Base-by-base conservation (phyloP, 2,113 vertebrate genomes). In the Eudorcas thomsonii region DNA sequence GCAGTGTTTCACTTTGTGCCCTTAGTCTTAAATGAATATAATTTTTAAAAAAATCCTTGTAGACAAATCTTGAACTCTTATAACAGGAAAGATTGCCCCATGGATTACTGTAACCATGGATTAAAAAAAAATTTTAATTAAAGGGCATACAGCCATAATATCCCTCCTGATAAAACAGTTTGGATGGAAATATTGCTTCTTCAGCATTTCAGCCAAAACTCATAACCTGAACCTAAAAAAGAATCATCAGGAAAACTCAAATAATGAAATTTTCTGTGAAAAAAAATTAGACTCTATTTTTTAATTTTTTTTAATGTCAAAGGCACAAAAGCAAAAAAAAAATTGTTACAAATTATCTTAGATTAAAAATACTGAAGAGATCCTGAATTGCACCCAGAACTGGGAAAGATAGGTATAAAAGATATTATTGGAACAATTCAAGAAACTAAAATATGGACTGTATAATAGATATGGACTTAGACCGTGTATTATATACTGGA, bases 1-100 rank as follows among this genome's bases (percentile, higher is more conserved):
- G 4, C 0, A 59, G 12, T 90, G 26, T 62, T 33, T 74, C 21
- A 84, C 19, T 78, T 4, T 45, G 55, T 81, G 45, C 1, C 7
- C 15, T 59, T 81, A 88, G 17, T 59, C 33, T 84, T 93, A 13
- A 9, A 48, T 57, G 52, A 26, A 85, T 6, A 64, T 54, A 57
- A 23, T 43, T 7, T 0, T 7, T 0, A 2, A 10, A 45, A 52
- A 62, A 59, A 77, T 23, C 19, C 78, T 11, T 25, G 8, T 3
- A 55, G 19, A 57, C 28, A 84, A 95, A 81, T 57, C 33, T 23
- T 88, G 19, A 71, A 39, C 13, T 86, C 5, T 64, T 52, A 19
- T 33, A 25, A n/a, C 39, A 89, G 10, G 9, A 6, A 39, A 19
- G 19, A 59, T 88, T 90, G n/a, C 26, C 86, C 1, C 5, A 36